Base-by-base conservation (phyloP, 2,888 invertebrate species). In the Eristalis intricaria region DNA sequence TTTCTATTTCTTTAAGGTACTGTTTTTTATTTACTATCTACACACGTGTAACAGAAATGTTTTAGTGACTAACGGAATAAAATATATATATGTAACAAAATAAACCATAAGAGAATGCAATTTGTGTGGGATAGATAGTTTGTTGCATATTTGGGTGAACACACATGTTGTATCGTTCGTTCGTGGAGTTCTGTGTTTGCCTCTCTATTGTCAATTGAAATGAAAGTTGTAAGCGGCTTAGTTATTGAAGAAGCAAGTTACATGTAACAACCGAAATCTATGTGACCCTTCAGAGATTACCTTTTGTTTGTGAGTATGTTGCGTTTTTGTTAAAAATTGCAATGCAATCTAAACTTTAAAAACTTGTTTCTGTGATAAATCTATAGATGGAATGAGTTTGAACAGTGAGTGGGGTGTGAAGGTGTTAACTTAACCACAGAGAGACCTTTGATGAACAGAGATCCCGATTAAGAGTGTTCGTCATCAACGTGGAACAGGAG, bases 1-100 rank as follows among this genome's bases (percentile, higher is more conserved):
- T 76, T 76, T 64, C 15, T 85, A 73, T 69, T 73, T 73, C 43
- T 73, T 81, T 77, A 71, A 85, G 85, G 85, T 85, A 85, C 81
- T 71, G 58, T 81, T 50, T 50, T 1, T 3, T 26, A 71, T 64
- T 50, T 50, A 3, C 26, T 26, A 71, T 64, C 65, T 69, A 60
- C 32, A 73, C 69, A 77, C 19, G 43, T 58, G 23, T 75, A 32
- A 32, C 32, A 32, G 8, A 10, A 32, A 32, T 32, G 32, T 32
- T 32, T 50, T 74, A 65, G n/a, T 38, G 15, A 77, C 61, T 76
- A 73, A 69, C 77, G 68, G 50, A 66, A 71, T 70, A 71, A 76
- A 32, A 69, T 22, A 64, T 56, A 22, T n/a, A 43, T 63, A 71
- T 43, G 4, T 43, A 43, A n/a, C 43, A 19, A n/a, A 50, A 7